Evolutionary conservation across 2,888 invertebrate genomes (phyloP), one percentile per base, ranked within the genome.

Genomic region (Polymixis lichenea): DNA sequence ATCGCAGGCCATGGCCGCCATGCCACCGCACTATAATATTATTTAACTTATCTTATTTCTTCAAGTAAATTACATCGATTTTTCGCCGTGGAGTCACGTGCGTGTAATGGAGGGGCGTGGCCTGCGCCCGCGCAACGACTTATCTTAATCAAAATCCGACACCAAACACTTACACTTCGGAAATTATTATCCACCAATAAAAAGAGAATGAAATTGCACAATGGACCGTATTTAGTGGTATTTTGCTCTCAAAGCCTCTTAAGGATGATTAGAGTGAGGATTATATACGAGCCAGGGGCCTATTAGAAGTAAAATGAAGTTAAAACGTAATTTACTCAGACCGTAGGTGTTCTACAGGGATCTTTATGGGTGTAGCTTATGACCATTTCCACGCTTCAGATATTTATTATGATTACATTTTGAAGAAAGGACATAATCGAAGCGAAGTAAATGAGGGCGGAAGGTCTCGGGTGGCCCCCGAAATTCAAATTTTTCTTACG

Each of bases 131-230:
- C 90, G 86, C 88, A 88, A 76, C 66, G 66, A 85, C 84, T 89
- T 90, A 91, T 90, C 90, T 83, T 91, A 91, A 91, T 91, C 88
- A 89, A 90, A 91, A 89, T 89, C 89, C 90, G 67, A 69, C 72
- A 76, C 78, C 77, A 76, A 88, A 90, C 89, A 87, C 90, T 88
- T 87, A 84, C 83, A 82, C 73, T 77, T 80, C 61, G 46, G 66
- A 72, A 77, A 83, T 76, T 75, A 77, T 83, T 85, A 80, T 80
- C 77, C 60, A 60, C 73, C 70, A 83, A 70, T 76, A 85, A 78
- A 84, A 83, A 84, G 78, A 75, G 72, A 73, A 76, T 73, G 78
- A 80, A 84, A 86, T 78, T 73, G 84, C 84, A 84, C 78, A 84
- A 77, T 68, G 60, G 28, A 66, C 77, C 66, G 65, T 76, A 65